phyloP scores from a whole-genome alignment of 2,113 vertebrate species.

The Acanthochromis polyacanthus region DNA sequence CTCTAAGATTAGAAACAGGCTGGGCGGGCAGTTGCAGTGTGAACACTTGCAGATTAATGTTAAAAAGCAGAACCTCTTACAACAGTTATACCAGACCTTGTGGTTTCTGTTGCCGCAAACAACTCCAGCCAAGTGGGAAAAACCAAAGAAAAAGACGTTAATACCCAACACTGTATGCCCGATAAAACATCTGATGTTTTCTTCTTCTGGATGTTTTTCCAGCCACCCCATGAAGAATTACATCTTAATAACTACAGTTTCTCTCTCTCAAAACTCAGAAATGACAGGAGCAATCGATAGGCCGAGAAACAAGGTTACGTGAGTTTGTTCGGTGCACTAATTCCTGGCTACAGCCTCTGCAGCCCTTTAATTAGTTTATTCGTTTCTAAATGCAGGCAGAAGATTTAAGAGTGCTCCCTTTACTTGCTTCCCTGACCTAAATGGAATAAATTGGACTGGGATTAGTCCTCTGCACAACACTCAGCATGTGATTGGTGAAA shows the following conservation, averaged over 20 bases:
- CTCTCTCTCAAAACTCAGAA: conserved; percentile 34
- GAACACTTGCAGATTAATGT: conserved; percentile 41
- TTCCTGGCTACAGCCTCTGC: conserved; percentile 62
- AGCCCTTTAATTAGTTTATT: conserved; percentile 79
- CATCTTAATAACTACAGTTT: conserved; percentile 29
- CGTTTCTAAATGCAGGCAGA: conserved; percentile 73
- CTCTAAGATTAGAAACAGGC: conserved; percentile 37
- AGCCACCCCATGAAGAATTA: conserved; percentile 13
- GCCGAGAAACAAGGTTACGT: conserved; percentile 60
- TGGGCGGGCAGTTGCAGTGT: conserved; percentile 24
- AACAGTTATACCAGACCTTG: conserved; percentile 16
- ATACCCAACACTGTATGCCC: background rate
- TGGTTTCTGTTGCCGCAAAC: conserved; percentile 24
- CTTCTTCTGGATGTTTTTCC: conserved; percentile 4
- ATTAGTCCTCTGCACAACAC: conserved; percentile 73
- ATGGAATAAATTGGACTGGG: conserved; percentile 78
- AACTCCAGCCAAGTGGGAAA: conserved; percentile 9
- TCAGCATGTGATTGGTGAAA: conserved; percentile 59
- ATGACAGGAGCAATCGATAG: conserved; percentile 48
- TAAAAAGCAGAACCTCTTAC: conserved; percentile 37
- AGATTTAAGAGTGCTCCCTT: conserved; percentile 71
- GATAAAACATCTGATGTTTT: conserved; percentile 22
- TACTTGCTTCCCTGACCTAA: conserved; percentile 76
- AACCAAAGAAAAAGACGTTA: background rate
- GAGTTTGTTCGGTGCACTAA: conserved; percentile 46